Evolutionary conservation across 2,888 invertebrate genomes (phyloP).

Genomic region (Brachynemurus nebulosus): DNA sequence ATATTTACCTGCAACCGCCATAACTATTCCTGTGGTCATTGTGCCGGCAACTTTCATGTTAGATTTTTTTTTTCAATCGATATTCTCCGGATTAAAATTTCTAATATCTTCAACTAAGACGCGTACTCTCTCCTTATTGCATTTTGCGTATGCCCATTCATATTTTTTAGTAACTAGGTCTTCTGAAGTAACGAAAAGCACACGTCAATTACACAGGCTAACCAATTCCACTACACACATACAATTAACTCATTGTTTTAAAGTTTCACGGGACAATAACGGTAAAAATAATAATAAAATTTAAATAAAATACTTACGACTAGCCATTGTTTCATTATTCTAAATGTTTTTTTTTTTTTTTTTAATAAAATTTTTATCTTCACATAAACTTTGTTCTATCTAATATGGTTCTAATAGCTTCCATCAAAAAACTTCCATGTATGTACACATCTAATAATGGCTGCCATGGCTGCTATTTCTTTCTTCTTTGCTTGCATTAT

Average conservation of each 20-base stretch:
- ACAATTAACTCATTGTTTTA: neutral
- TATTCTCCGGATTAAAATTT: neutral
- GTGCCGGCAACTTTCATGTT: neutral
- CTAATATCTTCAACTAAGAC: neutral
- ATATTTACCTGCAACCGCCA: neutral
- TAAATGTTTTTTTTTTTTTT: neutral
- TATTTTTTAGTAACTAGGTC: neutral
- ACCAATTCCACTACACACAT: neutral
- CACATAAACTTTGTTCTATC: too few relatives aligned
- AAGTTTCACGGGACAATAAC: neutral
- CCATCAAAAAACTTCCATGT: neutral
- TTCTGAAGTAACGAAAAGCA: neutral
- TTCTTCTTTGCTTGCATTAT: neutral
- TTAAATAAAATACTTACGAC: neutral
- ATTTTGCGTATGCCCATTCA: neutral
- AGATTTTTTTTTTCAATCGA: neutral
- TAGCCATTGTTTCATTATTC: neutral
- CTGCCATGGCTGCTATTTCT: neutral
- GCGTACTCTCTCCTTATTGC: neutral
- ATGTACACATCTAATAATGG: neutral
- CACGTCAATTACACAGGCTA: neutral
- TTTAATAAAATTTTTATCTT: too few relatives aligned
- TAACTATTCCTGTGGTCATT: neutral
- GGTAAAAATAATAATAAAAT: neutral
- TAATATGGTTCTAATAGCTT: neutral